phyloP scores from a whole-genome alignment of 2,113 vertebrate genomes.

The Dissostichus mawsoni region DNA sequence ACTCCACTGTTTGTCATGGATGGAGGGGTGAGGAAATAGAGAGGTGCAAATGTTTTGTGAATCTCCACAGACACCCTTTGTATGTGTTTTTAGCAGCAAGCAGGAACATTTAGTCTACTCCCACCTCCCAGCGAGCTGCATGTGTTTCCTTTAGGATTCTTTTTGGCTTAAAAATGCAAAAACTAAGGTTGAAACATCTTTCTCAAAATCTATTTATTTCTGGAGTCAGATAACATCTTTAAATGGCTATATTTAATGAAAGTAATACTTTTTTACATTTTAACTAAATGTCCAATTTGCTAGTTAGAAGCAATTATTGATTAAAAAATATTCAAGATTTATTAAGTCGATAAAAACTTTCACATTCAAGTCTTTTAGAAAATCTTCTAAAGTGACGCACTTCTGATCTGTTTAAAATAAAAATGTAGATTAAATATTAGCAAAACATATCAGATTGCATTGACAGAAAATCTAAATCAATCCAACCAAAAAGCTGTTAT shows the following conservation, averaged over 20 bases:
- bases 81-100: conserved; percentile 18
- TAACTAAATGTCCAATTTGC: neutral
- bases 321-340: neutral
- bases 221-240: neutral
- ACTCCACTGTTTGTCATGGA: conserved; percentile 48
- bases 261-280: conserved; percentile 23
- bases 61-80: conserved; percentile 11
- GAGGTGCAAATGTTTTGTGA: conserved; percentile 33
- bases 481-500: neutral
- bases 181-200: neutral
- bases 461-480: neutral
- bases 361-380: neutral
- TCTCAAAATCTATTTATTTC: neutral
- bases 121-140: neutral
- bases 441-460: no score
- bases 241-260: neutral
- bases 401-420: neutral
- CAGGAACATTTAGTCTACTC: neutral
- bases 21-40: conserved; percentile 45
- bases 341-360: neutral
- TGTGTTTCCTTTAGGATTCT: neutral
- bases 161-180: conserved; percentile 1
- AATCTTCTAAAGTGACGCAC: no score
- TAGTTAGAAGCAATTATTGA: neutral
- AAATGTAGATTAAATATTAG: no score